Base-by-base conservation (phyloP, 2,888 invertebrate genomes). In the Sphaerophoria taeniata region DNA sequence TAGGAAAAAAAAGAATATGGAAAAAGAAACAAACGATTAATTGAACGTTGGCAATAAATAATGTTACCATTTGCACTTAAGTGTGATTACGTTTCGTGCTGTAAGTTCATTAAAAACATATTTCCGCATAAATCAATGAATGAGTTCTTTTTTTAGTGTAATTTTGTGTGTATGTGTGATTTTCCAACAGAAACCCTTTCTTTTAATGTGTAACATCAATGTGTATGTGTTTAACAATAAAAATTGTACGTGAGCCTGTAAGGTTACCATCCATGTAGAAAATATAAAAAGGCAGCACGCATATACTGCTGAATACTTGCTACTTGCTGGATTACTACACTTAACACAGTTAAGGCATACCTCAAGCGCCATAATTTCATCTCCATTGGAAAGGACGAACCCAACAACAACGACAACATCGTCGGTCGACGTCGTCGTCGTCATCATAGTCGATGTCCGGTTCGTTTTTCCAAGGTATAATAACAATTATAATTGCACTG, bases 81-180 rank as follows among this genome's bases (percentile, higher is more conserved):
- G 79, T 72, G 79, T 56, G 79, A 84, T 75, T 75, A 56, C 63
- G 84, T 79, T 24, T 84, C 84, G 84, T 84, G 84, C 69, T 56
- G 75, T 72, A 72, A 80, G 75, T 79, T 84, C 84, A 80, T 84
- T 84, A 79, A 84, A 84, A 79, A 75, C 79, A 84, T 72, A 84
- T 79, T 80, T 84, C 79, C 75, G 72, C 63, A 84, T 79, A 79
- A 84, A 84, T 84, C 84, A 84, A 71, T 74, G 75, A 79, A 72
- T 79, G 53, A 75, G 78, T 83, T 71, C 74, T 75, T 78, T 71
- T 39, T 3, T 39, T 43, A 24, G 24, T 24, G 24, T 24, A 24
- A 24, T 24, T 24, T 2, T 24, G 24, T 24, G 24, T 24, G 24
- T 24, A 24, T 24, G 65, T 49, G 60, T 43, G 79, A 71, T 61